phyloP scores from a whole-genome alignment of 2,888 invertebrate genomes.

The Torymus auratus region DNA sequence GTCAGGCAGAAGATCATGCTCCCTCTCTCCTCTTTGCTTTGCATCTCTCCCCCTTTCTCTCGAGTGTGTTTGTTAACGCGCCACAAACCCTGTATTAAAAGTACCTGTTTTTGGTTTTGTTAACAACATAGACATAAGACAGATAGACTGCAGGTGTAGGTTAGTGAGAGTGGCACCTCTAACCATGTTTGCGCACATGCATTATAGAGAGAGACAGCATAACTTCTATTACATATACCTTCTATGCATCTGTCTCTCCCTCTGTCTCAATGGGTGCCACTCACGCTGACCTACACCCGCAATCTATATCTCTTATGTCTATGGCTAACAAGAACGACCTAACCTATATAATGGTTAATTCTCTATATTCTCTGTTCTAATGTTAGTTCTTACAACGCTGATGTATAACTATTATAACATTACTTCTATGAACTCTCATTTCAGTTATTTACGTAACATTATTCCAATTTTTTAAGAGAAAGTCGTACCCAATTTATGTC shows the following conservation, averaged over 20 bases:
- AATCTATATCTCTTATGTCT: too few species aligned
- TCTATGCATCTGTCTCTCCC: too few species aligned
- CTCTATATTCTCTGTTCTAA: not conserved
- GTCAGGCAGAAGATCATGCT: constrained; percentile 48
- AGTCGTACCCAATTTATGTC: not conserved
- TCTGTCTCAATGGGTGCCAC: too few species aligned
- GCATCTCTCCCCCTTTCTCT: not conserved
- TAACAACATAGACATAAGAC: too few species aligned
- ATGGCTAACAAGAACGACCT: constrained; percentile 10
- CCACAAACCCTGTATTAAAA: constrained; percentile 5
- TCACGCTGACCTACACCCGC: too few species aligned
- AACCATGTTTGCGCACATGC: too few species aligned
- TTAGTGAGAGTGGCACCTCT: too few species aligned
- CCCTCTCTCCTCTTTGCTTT: constrained; percentile 17
- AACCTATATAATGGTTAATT: constrained; percentile 6
- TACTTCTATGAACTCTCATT: constrained; percentile 46
- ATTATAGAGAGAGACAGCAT: too few species aligned
- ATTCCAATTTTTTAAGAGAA: not conserved
- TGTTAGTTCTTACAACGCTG: constrained; percentile 23
- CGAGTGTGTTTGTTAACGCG: constrained; percentile 12
- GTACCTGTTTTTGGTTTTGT: constrained; percentile 16
- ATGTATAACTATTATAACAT: not conserved
- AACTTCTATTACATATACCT: too few species aligned
- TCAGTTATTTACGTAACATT: not conserved
- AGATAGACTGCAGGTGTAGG: too few species aligned